Conservation (phyloP, 2,888 invertebrate genomes). For the Cerastoderma edule region DNA sequence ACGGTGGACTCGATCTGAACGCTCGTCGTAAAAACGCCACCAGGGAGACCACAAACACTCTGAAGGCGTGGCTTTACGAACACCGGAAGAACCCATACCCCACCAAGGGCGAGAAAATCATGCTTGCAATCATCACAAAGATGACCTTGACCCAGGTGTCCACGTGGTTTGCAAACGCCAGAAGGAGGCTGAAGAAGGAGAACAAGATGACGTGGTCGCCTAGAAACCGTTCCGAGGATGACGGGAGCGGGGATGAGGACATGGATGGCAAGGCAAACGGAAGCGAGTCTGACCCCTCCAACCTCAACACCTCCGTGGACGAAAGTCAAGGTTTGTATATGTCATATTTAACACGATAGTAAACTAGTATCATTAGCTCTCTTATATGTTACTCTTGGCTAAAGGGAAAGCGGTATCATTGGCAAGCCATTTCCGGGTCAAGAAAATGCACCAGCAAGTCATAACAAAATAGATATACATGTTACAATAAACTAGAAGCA, state of each 20-base stretch:
- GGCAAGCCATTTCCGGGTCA: no score
- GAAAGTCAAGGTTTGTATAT: conserved; percentile 35
- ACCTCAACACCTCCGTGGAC: conserved; percentile 45
- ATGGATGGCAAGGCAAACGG: conserved; percentile 52
- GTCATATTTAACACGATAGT: background rate
- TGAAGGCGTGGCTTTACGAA: conserved; percentile 98
- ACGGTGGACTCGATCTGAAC: conserved; percentile 89
- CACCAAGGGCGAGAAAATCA: conserved; percentile 97
- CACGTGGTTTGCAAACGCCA: conserved; percentile 98
- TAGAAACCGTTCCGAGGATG: conserved; percentile 87
- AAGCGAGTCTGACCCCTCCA: conserved; percentile 43
- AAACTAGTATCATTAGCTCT: no score
- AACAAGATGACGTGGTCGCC: conserved; percentile 99
- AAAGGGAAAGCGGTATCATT: background rate
- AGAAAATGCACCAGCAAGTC: no score
- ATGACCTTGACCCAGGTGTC: conserved; percentile 96
- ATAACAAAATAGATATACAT: no score
- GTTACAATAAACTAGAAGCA: no score
- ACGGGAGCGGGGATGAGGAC: conserved; percentile 79
- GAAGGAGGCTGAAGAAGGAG: conserved; percentile 96
- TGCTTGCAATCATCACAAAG: conserved; percentile 97
- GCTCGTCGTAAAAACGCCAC: conserved; percentile 98
- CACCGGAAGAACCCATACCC: conserved; percentile 98
- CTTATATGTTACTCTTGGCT: background rate
- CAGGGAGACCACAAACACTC: conserved; percentile 97